Base-by-base conservation (phyloP, 2,888 invertebrate genomes). In the Glaucopsyche alexis region DNA sequence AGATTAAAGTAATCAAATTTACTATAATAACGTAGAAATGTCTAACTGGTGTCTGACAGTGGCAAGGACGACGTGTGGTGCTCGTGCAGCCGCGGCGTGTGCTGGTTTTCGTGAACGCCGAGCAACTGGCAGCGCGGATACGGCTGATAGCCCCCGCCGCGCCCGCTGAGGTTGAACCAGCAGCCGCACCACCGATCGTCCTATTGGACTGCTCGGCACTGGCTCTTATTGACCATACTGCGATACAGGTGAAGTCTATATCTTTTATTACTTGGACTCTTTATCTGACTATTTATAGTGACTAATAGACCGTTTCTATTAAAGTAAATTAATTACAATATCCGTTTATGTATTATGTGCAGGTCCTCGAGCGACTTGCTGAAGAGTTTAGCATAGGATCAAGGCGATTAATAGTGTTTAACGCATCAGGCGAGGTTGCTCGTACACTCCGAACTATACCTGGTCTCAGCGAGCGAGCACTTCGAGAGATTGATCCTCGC, bases 21-120 rank as follows among this genome's bases (percentile, higher is more conserved):
- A 14, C 7, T 50, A 11, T 19, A 8, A 11, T 19, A 29, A 29
- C 29, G 29, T 29, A 29, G 29, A 29, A 29, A 29, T 29, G 1
- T 29, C 29, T 29, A 55, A 55, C 6, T 60, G 9, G 2, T 60
- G 13, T 29, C 13, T 38, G 9, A 16, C 45, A 77, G 77, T 60
- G 77, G 45, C 42, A 77, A 76, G 3, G 93, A 91, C 81, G 81
- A 49, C 72, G 66, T 67, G 82, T 75, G 65, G 72, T 78, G 71
- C 75, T 78, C 64, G 76, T 80, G 60, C 74, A 72, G 8, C 95
- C 96, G 0, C 94, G 75, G 16, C 78, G 77, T 69, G 76, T 75
- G 67, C 75, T 96, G 38, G 95, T 94, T 80, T 96, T 95, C 84
- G 95, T 96, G 3, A 95, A 95, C 6, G 94, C 95, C 64, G 79